phyloP scores from a whole-genome alignment of 2,797 vertebrate genomes.

The Enteromius trimaculatus region DNA sequence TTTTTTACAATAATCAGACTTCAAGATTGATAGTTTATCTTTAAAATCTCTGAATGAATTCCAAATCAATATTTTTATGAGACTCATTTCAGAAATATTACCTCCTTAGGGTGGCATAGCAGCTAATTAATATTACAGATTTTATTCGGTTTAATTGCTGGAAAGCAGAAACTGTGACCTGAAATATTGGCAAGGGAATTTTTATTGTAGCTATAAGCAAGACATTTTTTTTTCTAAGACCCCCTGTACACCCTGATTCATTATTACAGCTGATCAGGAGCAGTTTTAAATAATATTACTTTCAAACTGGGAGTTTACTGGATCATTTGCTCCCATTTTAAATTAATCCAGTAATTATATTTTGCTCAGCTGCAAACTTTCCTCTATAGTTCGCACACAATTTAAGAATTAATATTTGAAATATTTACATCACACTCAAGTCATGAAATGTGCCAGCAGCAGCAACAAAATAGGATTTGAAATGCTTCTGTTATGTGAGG shows the following conservation, averaged over 20 bases:
- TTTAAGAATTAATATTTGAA: neutral
- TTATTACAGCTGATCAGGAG: neutral
- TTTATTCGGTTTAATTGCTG: neutral
- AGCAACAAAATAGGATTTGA: constrained; percentile 15
- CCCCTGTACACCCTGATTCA: neutral
- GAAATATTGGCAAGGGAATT: neutral
- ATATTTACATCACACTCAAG: constrained; percentile 1
- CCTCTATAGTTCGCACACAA: neutral
- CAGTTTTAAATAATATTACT: neutral
- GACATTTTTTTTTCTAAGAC: neutral
- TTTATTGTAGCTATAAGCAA: neutral
- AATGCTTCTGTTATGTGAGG: neutral
- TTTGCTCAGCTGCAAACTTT: neutral
- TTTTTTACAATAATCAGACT: neutral
- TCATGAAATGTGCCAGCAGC: neutral
- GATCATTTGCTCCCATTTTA: neutral
- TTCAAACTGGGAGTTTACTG: neutral
- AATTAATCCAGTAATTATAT: neutral
- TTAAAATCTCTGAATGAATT: neutral
- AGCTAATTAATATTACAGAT: neutral
- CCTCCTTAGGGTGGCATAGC: neutral
- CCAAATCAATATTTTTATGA: neutral
- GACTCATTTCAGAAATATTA: neutral
- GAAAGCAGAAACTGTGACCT: neutral
- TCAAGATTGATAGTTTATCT: neutral